Percentiles rank a stretch among this genome's conserved stretches.
phyloP scores from a whole-genome alignment of 2,113 vertebrate species.

The Nibea coibor region DNA sequence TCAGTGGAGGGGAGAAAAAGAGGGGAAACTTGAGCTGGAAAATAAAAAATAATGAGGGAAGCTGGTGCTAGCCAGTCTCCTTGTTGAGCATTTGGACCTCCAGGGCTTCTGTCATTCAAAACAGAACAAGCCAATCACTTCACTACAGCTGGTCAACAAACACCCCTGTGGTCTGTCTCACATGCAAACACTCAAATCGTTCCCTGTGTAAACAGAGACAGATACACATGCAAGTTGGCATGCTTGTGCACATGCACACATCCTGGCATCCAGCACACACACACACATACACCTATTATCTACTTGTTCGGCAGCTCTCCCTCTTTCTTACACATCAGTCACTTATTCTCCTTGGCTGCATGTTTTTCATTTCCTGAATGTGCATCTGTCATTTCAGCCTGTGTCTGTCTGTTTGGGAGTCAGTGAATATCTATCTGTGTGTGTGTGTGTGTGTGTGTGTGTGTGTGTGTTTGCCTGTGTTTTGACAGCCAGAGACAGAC shows the following conservation, averaged over 20 bases:
- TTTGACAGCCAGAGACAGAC: conserved; percentile 63
- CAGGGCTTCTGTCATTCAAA: conserved; percentile 55
- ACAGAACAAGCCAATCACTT: conserved; percentile 65
- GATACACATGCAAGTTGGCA: conserved; percentile 28
- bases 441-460: conserved; percentile 5
- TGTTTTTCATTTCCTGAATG: conserved; percentile 70
- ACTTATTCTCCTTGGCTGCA: conserved; percentile 48
- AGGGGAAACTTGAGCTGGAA: conserved; percentile 39
- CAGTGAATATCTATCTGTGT: conserved; percentile 24
- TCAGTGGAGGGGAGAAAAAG: conserved; percentile 36
- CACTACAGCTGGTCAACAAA: conserved; percentile 59
- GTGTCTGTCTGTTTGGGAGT: conserved; percentile 31
- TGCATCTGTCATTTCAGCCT: conserved; percentile 42
- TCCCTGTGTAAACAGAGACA: conserved; percentile 14
- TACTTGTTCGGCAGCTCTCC: conserved; percentile 39
- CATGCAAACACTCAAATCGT: conserved; percentile 30
- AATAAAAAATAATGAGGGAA: conserved; percentile 64
- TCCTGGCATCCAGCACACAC: background rate
- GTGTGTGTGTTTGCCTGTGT: conserved; percentile 35
- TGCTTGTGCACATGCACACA: conserved; percentile 10
- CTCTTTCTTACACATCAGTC: conserved; percentile 14
- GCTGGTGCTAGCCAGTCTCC: conserved; percentile 38
- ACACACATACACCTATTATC: conserved; percentile 30
- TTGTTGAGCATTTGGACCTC: conserved; percentile 42
- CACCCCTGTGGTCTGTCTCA: conserved; percentile 31